Percentiles rank a stretch among this genome's conserved stretches.
These are phyloP conservation scores for Apomyelois bistriatella DNA, from an alignment of 2,888 invertebrate species.

Conservation along the genomic window DNA sequence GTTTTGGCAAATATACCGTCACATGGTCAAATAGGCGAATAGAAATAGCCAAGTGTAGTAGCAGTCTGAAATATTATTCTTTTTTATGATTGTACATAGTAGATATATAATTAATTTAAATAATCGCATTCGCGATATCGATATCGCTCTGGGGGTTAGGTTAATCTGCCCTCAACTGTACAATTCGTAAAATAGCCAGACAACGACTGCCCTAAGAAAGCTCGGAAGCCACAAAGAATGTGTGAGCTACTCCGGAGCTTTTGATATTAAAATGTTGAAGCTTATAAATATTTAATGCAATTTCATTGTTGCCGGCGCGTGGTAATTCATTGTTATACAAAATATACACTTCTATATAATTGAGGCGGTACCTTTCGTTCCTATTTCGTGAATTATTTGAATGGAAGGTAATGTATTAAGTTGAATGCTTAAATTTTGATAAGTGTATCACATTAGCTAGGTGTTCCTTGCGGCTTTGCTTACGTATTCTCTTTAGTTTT, in stretches of 20 bases:
- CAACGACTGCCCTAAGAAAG: slow-evolving; percentile 21
- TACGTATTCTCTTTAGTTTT: too few species aligned
- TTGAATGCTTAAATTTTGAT: neutral
- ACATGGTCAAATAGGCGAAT: too few species aligned
- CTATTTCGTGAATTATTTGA: neutral
- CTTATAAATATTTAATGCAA: slow-evolving; percentile 66
- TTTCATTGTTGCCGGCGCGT: slow-evolving; percentile 45
- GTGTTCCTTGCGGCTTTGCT: too few species aligned
- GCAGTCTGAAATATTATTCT: too few species aligned
- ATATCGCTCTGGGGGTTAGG: too few species aligned
- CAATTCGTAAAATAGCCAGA: slow-evolving; percentile 14
- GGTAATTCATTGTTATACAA: slow-evolving; percentile 36
- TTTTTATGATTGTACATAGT: too few species aligned
- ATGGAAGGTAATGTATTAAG: neutral
- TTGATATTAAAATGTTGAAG: slow-evolving; percentile 58
- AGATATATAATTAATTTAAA: too few species aligned
- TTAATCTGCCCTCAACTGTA: too few species aligned
- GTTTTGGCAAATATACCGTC: too few species aligned
- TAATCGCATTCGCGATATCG: too few species aligned
- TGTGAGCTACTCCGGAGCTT: slow-evolving; percentile 47
- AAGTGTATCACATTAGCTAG: too few species aligned
- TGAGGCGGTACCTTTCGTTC: neutral
- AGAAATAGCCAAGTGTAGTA: too few species aligned
- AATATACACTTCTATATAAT: slow-evolving; percentile 17
- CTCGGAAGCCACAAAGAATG: slow-evolving; percentile 33